These are phyloP conservation scores for Ctenopoma kingsleyae DNA, from an alignment of 2,797 vertebrate species.

Conservation along the genomic window DNA sequence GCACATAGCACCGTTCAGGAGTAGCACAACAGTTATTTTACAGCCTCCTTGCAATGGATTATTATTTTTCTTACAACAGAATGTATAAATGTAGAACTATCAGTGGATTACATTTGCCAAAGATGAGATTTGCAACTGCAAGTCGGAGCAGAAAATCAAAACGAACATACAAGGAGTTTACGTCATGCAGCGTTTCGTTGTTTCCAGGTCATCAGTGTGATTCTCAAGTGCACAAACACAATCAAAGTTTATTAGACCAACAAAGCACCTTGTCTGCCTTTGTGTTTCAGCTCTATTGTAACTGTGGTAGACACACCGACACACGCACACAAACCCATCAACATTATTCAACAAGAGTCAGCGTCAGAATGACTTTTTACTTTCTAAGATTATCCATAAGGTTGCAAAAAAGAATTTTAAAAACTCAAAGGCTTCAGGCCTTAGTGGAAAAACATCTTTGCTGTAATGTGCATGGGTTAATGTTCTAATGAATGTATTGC, in stretches of 20 bases:
- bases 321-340: slow-evolving; percentile 7
- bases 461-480: slow-evolving; percentile 63
- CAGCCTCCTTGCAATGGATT: slow-evolving; percentile 41
- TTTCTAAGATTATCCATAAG: slow-evolving; percentile 24
- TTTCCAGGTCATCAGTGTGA: slow-evolving; percentile 17
- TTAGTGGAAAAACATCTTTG: slow-evolving; percentile 27
- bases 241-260: slow-evolving; percentile 35
- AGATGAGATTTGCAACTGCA: slow-evolving; percentile 60
- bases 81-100: slow-evolving; percentile 68
- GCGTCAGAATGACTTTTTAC: slow-evolving; percentile 27
- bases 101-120: slow-evolving; percentile 71
- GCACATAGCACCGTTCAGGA: slow-evolving; percentile 56
- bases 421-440: slow-evolving; percentile 19
- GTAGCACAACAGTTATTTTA: slow-evolving; percentile 60
- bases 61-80: slow-evolving; percentile 50
- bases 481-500: slow-evolving; percentile 67
- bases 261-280: slow-evolving; percentile 61
- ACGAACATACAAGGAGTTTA: slow-evolving; percentile 25
- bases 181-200: slow-evolving; percentile 22
- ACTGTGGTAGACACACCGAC: slow-evolving; percentile 1
- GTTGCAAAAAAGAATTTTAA: neutral
- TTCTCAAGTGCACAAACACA: slow-evolving; percentile 23
- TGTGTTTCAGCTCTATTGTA: slow-evolving; percentile 35
- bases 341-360: slow-evolving; percentile 21
- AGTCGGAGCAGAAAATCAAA: slow-evolving; percentile 19